phyloP scores from a whole-genome alignment of 2,797 vertebrate genomes.

The Meda fulgida region DNA sequence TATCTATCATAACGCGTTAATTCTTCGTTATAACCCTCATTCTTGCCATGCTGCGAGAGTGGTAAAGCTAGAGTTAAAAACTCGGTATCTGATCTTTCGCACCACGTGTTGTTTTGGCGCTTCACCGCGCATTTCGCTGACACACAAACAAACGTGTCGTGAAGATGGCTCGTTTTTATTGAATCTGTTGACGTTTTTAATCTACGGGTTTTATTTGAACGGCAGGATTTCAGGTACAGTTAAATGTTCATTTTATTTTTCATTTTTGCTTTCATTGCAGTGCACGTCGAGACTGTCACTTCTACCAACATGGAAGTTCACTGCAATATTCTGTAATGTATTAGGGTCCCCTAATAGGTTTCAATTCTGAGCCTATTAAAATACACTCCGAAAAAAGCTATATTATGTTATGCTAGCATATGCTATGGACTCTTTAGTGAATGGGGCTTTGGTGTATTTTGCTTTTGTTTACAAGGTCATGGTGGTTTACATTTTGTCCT shows the following conservation, averaged over 20 bases:
- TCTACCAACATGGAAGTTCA: slow-evolving; percentile 5
- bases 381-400: neutral
- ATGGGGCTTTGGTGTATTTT: neutral
- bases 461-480: slow-evolving; percentile 35
- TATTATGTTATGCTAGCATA: neutral
- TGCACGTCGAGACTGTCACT: neutral
- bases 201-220: neutral
- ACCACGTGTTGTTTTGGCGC: slow-evolving; percentile 45
- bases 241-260: neutral
- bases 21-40: neutral
- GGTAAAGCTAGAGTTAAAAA: neutral
- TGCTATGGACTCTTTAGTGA: neutral
- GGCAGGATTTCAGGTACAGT: slow-evolving; percentile 1
- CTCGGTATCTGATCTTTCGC: neutral
- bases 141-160: neutral
- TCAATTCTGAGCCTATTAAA: neutral
- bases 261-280: neutral
- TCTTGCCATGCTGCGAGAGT: neutral
- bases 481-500: neutral
- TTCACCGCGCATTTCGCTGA: slow-evolving; percentile 1
- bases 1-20: neutral
- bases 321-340: slow-evolving; percentile 33
- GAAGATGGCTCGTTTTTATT: neutral
- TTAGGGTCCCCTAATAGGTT: neutral
- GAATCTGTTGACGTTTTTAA: slow-evolving; percentile 10